phyloP scores from a whole-genome alignment of 1,140 invertebrate genomes.

The Caerostris extrusa region DNA sequence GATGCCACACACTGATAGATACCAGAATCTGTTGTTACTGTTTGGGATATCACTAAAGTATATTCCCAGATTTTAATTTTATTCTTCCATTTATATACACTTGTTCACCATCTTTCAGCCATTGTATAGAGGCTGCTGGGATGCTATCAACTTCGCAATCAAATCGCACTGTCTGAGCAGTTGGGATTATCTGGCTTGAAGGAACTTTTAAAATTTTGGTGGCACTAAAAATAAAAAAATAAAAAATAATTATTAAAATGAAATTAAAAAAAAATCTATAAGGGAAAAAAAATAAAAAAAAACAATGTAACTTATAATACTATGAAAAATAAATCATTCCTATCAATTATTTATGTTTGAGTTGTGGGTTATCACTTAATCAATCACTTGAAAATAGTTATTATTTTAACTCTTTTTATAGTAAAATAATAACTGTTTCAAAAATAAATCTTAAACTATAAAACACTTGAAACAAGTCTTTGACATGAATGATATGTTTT shows the following conservation, averaged over 20 bases:
- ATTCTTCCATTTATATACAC: conserved; percentile 82
- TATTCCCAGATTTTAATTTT: conserved; percentile 83
- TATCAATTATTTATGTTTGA: too few species aligned
- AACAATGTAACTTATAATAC: conserved; percentile 40
- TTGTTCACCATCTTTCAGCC: conserved; percentile 85
- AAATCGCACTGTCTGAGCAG: conserved; percentile 87
- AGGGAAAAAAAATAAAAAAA: not conserved
- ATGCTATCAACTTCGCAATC: conserved; percentile 87
- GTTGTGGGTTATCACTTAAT: too few species aligned
- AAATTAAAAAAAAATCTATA: not conserved
- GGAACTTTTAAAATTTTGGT: conserved; percentile 85
- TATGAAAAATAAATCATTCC: conserved; percentile 42
- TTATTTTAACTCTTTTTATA: too few species aligned
- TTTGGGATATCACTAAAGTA: conserved; percentile 86
- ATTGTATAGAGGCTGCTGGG: conserved; percentile 85
- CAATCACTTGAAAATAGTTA: too few species aligned
- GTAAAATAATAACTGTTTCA: too few species aligned
- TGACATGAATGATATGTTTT: too few species aligned
- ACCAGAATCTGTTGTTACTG: conserved; percentile 86
- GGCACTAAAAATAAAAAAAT: conserved; percentile 80
- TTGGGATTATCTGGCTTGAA: conserved; percentile 84
- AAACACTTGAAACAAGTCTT: too few species aligned
- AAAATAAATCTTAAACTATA: too few species aligned
- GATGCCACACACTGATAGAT: conserved; percentile 89
- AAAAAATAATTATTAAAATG: not conserved